phyloP scores from a whole-genome alignment of 2,888 invertebrate species.

The Plebejus melissa region DNA sequence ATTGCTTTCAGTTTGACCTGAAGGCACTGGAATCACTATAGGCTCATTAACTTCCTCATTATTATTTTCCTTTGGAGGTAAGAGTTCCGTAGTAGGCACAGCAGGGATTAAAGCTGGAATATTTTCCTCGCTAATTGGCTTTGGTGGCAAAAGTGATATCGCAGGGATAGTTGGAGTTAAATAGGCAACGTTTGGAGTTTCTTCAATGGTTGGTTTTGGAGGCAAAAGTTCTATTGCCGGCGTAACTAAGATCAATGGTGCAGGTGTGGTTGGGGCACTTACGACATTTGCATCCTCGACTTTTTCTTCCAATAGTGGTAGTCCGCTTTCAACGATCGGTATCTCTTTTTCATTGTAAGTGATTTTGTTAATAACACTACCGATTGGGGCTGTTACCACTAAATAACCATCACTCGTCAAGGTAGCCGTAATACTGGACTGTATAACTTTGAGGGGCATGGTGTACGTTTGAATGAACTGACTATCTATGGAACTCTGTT shows the following conservation, averaged over 20 bases:
- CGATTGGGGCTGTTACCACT: constrained; percentile 30
- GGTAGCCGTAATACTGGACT: constrained; percentile 16
- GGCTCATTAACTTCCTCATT: background rate
- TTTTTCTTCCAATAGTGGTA: constrained; percentile 10
- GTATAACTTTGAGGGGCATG: constrained; percentile 22
- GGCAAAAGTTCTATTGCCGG: constrained; percentile 14
- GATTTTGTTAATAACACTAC: constrained; percentile 8
- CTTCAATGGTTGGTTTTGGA: background rate
- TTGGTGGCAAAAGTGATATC: background rate
- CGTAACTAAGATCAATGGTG: background rate
- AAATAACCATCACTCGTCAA: constrained; percentile 33
- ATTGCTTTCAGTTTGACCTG: too few species aligned
- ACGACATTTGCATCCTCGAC: background rate
- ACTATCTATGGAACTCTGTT: constrained; percentile 8
- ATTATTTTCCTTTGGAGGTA: constrained; percentile 21
- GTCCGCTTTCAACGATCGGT: constrained; percentile 19
- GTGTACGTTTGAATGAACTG: constrained; percentile 28
- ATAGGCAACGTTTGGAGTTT: background rate
- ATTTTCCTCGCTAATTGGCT: constrained; percentile 15
- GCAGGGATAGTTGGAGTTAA: background rate
- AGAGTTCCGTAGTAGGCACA: background rate
- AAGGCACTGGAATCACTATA: background rate
- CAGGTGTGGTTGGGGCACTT: background rate
- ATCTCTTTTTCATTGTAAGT: constrained; percentile 25
- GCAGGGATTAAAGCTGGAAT: background rate